Percentiles rank a stretch among this genome's conserved stretches.
Conservation (phyloP, 53 echinoderm and acorn worm species). For the Zoroaster sp. region DNA sequence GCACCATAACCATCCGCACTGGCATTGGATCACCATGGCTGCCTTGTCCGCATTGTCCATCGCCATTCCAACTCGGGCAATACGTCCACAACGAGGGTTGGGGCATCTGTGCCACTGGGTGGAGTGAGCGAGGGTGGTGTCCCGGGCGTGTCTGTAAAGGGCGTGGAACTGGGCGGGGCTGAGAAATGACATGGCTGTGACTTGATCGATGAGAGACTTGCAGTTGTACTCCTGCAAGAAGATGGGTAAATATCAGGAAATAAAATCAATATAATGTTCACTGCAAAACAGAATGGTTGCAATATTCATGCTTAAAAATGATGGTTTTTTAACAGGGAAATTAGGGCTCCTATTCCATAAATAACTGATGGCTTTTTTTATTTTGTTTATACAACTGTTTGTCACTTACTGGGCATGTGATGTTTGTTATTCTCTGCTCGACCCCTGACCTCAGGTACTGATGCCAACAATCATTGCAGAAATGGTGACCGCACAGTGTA, state of each 20-base stretch:
- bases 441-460: conserved; percentile 72
- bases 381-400: background rate
- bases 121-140: conserved; percentile 55
- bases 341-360: background rate
- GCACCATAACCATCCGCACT: conserved; percentile 84
- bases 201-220: conserved; percentile 58
- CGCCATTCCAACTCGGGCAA: conserved; percentile 35
- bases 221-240: conserved; percentile 84
- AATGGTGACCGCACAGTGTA: conserved; percentile 74
- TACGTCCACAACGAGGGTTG: conserved; percentile 61
- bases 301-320: background rate
- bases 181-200: conserved; percentile 67
- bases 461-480: conserved; percentile 90
- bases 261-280: too few species aligned
- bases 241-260: too few species aligned
- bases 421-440: conserved; percentile 62
- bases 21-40: conserved; percentile 62
- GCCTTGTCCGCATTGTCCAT: background rate
- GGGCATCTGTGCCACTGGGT: conserved; percentile 69
- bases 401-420: conserved; percentile 91
- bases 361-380: background rate
- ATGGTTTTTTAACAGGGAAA: background rate
- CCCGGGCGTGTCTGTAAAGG: conserved; percentile 45
- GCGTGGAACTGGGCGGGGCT: conserved; percentile 48
- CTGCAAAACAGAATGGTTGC: background rate